Evolutionary conservation across 2,113 vertebrate species (phyloP).

Genomic region (Dunckerocampus dactyliophorus): DNA sequence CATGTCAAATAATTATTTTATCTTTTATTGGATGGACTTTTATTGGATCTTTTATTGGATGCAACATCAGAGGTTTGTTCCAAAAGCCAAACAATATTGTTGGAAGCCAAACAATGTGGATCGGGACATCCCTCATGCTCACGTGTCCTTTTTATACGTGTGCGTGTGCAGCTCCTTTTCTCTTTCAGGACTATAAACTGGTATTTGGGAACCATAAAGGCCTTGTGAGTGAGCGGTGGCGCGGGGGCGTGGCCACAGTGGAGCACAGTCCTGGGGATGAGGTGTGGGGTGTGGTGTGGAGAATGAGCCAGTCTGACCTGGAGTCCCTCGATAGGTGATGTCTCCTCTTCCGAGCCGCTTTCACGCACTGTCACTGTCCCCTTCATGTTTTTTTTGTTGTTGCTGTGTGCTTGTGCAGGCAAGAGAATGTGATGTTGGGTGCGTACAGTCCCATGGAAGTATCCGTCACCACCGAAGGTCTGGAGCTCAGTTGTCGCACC

Average conservation of each 20-base stretch:
- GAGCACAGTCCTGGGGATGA: slow-evolving; percentile 80
- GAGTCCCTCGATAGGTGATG: slow-evolving; percentile 79
- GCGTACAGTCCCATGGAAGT: slow-evolving; percentile 81
- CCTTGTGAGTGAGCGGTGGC: slow-evolving; percentile 79
- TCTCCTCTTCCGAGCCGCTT: not conserved
- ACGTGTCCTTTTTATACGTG: not conserved
- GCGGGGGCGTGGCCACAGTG: slow-evolving; percentile 86
- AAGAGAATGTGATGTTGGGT: slow-evolving; percentile 82
- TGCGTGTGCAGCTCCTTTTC: not conserved
- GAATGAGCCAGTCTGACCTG: slow-evolving; percentile 77
- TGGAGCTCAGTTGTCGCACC: slow-evolving; percentile 78
- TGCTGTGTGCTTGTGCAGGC: slow-evolving; percentile 66
- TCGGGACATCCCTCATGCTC: not conserved
- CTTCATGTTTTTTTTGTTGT: not conserved
- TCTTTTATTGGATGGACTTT: no score
- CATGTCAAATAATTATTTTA: no score
- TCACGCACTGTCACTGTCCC: not conserved
- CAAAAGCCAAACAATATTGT: no score
- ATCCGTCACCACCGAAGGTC: slow-evolving; percentile 67
- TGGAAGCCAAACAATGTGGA: no score
- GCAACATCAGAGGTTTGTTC: no score
- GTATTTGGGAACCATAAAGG: slow-evolving; percentile 83
- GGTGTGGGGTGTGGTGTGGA: slow-evolving; percentile 92
- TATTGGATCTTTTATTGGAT: no score
- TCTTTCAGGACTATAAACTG: slow-evolving; percentile 81